phyloP scores from a whole-genome alignment of 2,113 vertebrate genomes.

The Bambusicola thoracicus region DNA sequence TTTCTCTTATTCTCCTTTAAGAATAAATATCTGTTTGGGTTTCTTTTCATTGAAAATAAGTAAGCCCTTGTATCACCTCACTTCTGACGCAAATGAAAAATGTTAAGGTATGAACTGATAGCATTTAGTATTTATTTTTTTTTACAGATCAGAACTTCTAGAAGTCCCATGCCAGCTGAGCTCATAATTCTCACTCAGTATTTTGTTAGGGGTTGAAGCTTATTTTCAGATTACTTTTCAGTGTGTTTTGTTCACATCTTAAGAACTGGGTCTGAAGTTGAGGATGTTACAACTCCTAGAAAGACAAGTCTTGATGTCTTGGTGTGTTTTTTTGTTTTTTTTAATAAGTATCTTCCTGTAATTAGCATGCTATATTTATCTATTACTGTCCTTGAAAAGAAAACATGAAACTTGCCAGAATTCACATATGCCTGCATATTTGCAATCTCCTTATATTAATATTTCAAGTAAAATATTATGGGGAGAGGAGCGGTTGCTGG shows the following conservation, averaged over 20 bases:
- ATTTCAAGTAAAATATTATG: not conserved
- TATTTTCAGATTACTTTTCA: not conserved
- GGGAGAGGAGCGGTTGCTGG: rapidly evolving
- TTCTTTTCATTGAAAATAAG: slow-evolving; percentile 15
- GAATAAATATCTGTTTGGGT: not conserved
- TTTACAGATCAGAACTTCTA: not conserved
- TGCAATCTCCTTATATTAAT: not conserved
- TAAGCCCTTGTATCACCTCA: not conserved
- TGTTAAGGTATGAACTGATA: not conserved
- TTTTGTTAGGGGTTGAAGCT: not conserved
- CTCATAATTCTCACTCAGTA: not conserved
- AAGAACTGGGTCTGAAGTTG: not conserved
- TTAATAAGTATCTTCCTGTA: not conserved
- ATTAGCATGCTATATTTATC: not conserved
- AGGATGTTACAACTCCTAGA: not conserved
- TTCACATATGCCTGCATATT: rapidly evolving
- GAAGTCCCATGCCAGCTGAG: not conserved
- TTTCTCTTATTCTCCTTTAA: slow-evolving; percentile 14
- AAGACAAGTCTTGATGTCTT: not conserved
- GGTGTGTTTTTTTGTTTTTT: not conserved
- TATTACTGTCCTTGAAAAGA: not conserved
- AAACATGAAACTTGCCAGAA: not conserved
- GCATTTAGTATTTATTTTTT: not conserved
- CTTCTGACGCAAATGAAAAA: not conserved
- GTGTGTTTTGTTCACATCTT: not conserved